Conservation (phyloP, 2,797 vertebrate species). For the Coccyzus lansbergi region DNA sequence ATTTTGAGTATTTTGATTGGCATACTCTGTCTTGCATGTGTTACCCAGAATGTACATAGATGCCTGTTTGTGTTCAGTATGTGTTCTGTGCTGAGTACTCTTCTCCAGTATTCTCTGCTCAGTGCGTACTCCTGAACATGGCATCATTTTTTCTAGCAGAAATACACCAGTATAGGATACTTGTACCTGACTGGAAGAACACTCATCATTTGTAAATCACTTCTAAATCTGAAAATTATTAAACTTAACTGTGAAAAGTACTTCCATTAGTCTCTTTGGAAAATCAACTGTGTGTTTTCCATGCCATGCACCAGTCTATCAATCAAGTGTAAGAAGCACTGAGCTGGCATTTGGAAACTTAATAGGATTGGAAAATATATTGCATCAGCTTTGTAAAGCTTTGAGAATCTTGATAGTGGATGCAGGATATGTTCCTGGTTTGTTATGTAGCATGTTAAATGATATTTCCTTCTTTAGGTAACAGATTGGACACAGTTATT, state of each 20-base stretch:
- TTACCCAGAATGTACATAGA: not conserved
- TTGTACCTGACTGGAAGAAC: not conserved
- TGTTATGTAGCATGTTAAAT: not conserved
- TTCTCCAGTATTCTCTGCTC: not conserved
- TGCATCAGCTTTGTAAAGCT: slow-evolving; percentile 27
- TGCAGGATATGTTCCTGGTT: not conserved
- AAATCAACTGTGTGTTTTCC: not conserved
- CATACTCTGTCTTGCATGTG: not conserved
- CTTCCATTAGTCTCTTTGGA: not conserved
- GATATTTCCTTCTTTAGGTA: not conserved
- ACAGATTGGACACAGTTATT: not conserved
- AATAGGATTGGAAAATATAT: not conserved
- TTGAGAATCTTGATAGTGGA: not conserved
- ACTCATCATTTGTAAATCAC: not conserved
- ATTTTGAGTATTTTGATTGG: rapidly evolving
- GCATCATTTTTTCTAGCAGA: not conserved
- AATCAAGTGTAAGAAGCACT: not conserved
- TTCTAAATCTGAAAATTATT: not conserved
- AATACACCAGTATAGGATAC: not conserved
- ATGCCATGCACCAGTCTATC: not conserved
- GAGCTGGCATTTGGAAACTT: slow-evolving; percentile 5
- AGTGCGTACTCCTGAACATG: not conserved
- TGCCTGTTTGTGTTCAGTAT: not conserved
- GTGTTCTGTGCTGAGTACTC: not conserved
- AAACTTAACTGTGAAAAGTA: not conserved